These are phyloP conservation scores for Acanthornis magna DNA, from an alignment of 2,797 vertebrate genomes.

Conservation along the genomic window DNA sequence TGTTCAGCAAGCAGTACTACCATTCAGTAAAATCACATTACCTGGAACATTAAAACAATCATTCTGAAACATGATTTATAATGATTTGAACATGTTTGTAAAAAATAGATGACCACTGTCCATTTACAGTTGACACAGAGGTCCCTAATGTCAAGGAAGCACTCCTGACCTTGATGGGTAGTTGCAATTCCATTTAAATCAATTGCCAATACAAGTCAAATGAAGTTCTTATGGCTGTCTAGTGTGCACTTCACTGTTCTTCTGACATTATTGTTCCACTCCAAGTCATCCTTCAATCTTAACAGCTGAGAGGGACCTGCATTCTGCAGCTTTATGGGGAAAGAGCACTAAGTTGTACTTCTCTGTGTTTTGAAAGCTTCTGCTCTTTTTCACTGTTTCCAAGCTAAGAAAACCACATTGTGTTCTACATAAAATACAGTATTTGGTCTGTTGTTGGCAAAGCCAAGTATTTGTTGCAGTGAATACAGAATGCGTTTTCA, in stretches of 20 bases:
- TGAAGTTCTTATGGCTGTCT: constrained; percentile 60
- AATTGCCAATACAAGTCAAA: constrained; percentile 53
- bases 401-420: neutral
- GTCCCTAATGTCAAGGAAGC: constrained; percentile 36
- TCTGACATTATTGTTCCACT: constrained; percentile 49
- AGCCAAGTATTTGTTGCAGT: neutral
- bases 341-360: constrained; percentile 45
- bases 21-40: constrained; percentile 11
- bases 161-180: constrained; percentile 49
- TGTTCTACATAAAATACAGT: neutral
- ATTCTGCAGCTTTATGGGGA: constrained; percentile 61
- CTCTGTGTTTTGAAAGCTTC: constrained; percentile 36
- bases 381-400: neutral
- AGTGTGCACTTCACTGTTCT: constrained; percentile 46
- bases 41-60: constrained; percentile 40
- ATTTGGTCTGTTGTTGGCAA: neutral
- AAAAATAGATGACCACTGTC: constrained; percentile 50
- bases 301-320: constrained; percentile 58
- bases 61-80: constrained; percentile 43
- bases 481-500: neutral
- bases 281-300: constrained; percentile 58
- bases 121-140: constrained; percentile 47
- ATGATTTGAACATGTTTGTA: constrained; percentile 37
- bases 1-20: neutral
- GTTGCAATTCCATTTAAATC: constrained; percentile 64